These are phyloP conservation scores for Mesoclemmys tuberculata DNA, from an alignment of 2,113 vertebrate genomes.

Conservation along the genomic window DNA sequence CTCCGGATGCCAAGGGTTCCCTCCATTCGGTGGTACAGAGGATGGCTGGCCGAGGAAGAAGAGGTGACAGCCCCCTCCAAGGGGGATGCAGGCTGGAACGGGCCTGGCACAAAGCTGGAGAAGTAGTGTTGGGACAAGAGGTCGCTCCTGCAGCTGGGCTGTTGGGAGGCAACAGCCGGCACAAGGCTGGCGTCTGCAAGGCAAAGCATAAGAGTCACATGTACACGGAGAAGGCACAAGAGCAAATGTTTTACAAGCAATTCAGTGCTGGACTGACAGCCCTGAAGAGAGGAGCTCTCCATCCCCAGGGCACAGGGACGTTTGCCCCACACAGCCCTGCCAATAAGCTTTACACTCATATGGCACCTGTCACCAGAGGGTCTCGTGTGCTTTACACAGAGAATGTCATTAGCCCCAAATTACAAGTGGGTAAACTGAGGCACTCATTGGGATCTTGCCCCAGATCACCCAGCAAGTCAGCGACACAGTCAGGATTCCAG, in stretches of 20 bases:
- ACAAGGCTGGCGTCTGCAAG: slow-evolving; percentile 76
- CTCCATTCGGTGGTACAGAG: slow-evolving; percentile 74
- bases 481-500: neutral
- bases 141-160: slow-evolving; percentile 83
- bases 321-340: neutral
- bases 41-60: slow-evolving; percentile 43
- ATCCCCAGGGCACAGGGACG: neutral
- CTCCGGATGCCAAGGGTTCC: slow-evolving; percentile 75
- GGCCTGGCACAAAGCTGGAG: slow-evolving; percentile 77
- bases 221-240: neutral
- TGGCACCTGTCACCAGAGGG: neutral
- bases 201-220: neutral
- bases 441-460: neutral
- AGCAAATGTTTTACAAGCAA: neutral
- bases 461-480: neutral
- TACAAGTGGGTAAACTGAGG: neutral
- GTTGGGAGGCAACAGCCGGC: slow-evolving; percentile 73
- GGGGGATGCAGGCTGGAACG: slow-evolving; percentile 32
- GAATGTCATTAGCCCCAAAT: neutral
- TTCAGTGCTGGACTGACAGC: neutral
- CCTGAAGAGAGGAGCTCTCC: neutral
- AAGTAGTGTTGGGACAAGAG: slow-evolving; percentile 83
- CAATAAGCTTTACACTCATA: neutral
- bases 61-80: slow-evolving; percentile 63
- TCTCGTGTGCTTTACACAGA: neutral